A percentile compares a stretch with the other conserved stretches of the same genome.
Evolutionary conservation across 2,113 vertebrate genomes (phyloP).

Genomic region (Heterochromis multidens): DNA sequence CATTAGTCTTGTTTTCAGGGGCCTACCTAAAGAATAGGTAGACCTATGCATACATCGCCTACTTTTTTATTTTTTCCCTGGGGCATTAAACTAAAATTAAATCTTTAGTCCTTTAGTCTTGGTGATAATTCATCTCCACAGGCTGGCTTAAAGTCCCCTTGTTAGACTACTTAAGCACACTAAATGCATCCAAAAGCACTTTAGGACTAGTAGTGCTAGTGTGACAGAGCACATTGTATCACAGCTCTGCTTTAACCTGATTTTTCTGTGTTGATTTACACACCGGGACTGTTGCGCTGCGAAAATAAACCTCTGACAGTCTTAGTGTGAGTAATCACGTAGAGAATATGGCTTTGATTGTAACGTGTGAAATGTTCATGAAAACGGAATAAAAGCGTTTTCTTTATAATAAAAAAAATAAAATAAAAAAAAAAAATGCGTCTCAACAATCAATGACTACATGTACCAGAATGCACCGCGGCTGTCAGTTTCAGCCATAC

Average conservation of each 20-base stretch:
- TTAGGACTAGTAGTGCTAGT: slow-evolving; percentile 61
- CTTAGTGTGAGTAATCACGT: background rate
- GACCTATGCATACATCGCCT: background rate
- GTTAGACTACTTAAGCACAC: slow-evolving; percentile 50
- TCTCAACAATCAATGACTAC: slow-evolving; percentile 13
- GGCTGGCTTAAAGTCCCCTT: background rate
- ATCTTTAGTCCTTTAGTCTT: background rate
- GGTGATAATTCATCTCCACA: background rate
- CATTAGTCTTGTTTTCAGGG: background rate
- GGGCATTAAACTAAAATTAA: slow-evolving; percentile 15
- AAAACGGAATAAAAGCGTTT: slow-evolving; percentile 33
- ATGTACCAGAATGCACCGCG: slow-evolving; percentile 57
- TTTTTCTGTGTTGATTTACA: slow-evolving; percentile 34
- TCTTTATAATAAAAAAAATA: background rate
- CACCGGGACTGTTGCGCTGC: background rate
- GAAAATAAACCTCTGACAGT: background rate
- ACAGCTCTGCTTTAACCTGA: slow-evolving; percentile 22
- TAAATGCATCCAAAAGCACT: slow-evolving; percentile 63
- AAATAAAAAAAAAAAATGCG: too few species aligned
- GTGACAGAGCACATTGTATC: slow-evolving; percentile 37
- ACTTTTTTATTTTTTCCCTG: background rate
- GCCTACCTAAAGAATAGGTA: background rate
- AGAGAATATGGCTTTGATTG: slow-evolving; percentile 17
- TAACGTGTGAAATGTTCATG: slow-evolving; percentile 30
- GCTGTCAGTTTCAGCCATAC: slow-evolving; percentile 15